phyloP scores from a whole-genome alignment of 92 coral and sea anemone species.

The Epizoanthus fatuus region DNA sequence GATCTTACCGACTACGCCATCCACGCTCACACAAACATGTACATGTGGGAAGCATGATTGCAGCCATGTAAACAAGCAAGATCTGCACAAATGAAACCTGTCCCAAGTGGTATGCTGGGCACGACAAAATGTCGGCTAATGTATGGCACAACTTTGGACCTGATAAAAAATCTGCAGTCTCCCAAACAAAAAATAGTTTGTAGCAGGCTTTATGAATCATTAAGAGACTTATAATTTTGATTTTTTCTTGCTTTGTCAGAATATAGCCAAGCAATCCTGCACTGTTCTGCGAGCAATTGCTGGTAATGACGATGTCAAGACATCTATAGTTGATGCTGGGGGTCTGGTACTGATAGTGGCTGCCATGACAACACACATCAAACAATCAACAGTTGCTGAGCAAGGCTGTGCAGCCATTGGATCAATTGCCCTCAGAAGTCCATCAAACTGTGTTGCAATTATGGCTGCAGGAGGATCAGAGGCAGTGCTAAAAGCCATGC shows the following conservation, averaged over 20 bases:
- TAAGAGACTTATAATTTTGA: not conserved
- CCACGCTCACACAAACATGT: too few relatives aligned
- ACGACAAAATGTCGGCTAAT: too few relatives aligned
- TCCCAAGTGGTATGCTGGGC: too few relatives aligned
- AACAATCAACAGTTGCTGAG: constrained; percentile 85
- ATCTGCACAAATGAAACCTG: too few relatives aligned
- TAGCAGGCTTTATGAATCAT: not conserved
- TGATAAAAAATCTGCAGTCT: too few relatives aligned
- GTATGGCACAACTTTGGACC: too few relatives aligned
- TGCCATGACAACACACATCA: constrained; percentile 89
- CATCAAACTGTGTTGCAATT: constrained; percentile 80
- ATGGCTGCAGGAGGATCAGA: constrained; percentile 85
- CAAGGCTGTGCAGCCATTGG: constrained; percentile 92
- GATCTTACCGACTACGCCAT: too few relatives aligned
- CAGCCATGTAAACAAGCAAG: too few relatives aligned
- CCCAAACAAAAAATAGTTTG: not conserved
- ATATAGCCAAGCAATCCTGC: constrained; percentile 86
- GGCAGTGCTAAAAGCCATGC: constrained; percentile 88
- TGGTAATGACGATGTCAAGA: constrained; percentile 94
- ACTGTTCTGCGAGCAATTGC: constrained; percentile 83
- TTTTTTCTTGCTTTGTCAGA: constrained; percentile 48
- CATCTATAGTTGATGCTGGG: constrained; percentile 78
- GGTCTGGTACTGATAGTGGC: constrained; percentile 82
- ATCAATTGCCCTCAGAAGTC: constrained; percentile 81
- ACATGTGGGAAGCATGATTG: too few relatives aligned